phyloP scores from a whole-genome alignment of 2,888 invertebrate genomes.

The Drosophila kambysellisi region DNA sequence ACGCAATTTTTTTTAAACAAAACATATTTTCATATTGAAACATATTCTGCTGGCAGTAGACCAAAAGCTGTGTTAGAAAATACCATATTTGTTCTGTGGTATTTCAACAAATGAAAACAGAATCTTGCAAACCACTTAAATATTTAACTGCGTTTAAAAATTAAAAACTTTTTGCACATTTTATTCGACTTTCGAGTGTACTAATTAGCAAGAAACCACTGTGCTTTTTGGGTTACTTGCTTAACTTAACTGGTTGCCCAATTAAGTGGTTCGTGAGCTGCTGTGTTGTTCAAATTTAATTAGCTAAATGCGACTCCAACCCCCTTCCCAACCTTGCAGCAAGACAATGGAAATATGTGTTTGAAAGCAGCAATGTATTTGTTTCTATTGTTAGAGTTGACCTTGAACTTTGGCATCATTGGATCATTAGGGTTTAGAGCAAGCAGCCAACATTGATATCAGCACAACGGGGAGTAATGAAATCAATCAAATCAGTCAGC shows the following conservation, averaged over 20 bases:
- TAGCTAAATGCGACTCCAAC: not conserved
- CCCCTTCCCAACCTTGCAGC: not conserved
- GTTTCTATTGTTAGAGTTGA: constrained; percentile 1
- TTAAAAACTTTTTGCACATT: not conserved
- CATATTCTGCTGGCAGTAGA: too few relatives aligned
- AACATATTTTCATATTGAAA: too few relatives aligned
- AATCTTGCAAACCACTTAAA: not conserved
- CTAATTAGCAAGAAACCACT: not conserved
- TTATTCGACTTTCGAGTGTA: not conserved
- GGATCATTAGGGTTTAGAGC: constrained; percentile 25
- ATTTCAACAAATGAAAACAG: not conserved
- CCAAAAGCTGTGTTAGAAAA: too few relatives aligned
- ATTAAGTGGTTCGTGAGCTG: constrained; percentile 1
- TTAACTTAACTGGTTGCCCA: constrained; percentile 12
- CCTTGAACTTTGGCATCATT: constrained; percentile 36
- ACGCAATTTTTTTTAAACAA: too few relatives aligned
- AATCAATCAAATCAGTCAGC: constrained; percentile 62
- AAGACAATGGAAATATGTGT: not conserved
- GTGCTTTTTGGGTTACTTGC: constrained; percentile 6
- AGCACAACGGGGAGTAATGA: constrained; percentile 37
- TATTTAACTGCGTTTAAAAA: not conserved
- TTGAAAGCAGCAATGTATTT: not conserved
- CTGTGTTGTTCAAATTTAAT: constrained; percentile 10
- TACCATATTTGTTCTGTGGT: not conserved
- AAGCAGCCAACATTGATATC: constrained; percentile 12